phyloP scores from a whole-genome alignment of 2,888 invertebrate species.

The Chelonus formosanus region DNA sequence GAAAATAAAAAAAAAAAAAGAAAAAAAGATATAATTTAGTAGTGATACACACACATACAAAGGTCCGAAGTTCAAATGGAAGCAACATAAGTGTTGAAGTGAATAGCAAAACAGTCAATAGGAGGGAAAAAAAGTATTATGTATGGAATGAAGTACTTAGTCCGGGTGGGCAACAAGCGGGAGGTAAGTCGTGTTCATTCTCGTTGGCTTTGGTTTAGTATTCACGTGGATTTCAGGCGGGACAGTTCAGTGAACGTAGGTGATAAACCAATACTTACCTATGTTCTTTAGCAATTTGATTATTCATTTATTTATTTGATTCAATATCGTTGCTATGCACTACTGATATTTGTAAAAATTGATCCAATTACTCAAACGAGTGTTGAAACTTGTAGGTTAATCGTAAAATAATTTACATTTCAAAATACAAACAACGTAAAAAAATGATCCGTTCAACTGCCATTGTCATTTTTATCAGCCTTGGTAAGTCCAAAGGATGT shows the following conservation, averaged over 20 bases:
- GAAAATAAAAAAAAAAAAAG: constrained; percentile 7
- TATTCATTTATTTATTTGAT: too few relatives aligned
- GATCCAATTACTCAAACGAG: background rate
- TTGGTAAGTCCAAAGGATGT: constrained; percentile 45
- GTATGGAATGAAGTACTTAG: too few relatives aligned
- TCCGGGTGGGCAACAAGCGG: too few relatives aligned
- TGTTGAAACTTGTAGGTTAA: constrained; percentile 22
- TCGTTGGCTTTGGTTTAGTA: background rate
- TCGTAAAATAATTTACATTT: background rate
- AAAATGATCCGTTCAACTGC: constrained; percentile 39
- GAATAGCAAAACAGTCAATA: too few relatives aligned
- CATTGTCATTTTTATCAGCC: constrained; percentile 36
- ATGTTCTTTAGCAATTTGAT: too few relatives aligned
- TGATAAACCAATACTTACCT: background rate
- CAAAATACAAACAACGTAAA: constrained; percentile 18
- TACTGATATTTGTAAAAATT: too few relatives aligned
- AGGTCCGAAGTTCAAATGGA: constrained; percentile 22
- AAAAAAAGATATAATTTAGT: background rate
- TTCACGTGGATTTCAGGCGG: constrained; percentile 22
- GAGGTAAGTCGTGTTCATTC: too few relatives aligned
- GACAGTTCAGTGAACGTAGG: constrained; percentile 2
- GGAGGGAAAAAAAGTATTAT: too few relatives aligned
- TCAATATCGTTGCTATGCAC: too few relatives aligned
- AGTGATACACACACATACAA: background rate
- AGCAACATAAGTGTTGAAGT: background rate